Evolutionary conservation across 1,140 invertebrate genomes (phyloP), one percentile per base, ranked within the genome.

Genomic region (Hylaeus volcanicus): DNA sequence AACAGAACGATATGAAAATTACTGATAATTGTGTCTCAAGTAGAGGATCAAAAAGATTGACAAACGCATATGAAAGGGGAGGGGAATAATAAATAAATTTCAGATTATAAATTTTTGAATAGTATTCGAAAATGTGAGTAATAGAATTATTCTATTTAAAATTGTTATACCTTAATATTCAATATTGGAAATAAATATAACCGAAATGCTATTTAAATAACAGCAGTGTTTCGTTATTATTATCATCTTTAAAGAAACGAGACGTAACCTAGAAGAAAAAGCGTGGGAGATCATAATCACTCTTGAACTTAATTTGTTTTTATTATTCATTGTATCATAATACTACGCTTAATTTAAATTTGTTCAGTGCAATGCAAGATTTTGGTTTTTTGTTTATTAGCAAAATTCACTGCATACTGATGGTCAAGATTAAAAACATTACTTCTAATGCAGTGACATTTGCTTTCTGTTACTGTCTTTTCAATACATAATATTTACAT

Each of bases 401-500:
- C 37, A 61, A 53, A 63, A 4, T 6, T 41, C 45, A 63, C 53
- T 63, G 53, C 41, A 41, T n/a, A 45, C 41, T 48, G 26, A 41
- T 6, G 48, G 70, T 63, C 15, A 5, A 63, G 1, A 41, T 61
- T 64, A 78, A 72, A 72, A 70, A 55, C 45, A 26, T 41, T 12
- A 51, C 53, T n/a, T 45, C 63, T 26, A 15, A 71, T 55, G 48
- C 39, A 70, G 75, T 43, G 51, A 56, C 41, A 65, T 79, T 77
- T 68, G 37, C 37, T 68, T 45, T 26, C 41, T 6, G 39, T 48
- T 64, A 14, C 6, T 61, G 65, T 71, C n/a, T 26, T 48, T 55
- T 72, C 6, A n/a, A 73, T 73, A 73, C 8, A 68, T 51, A 76
- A 78, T 78, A 79, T 79, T 73, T 79, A 79, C 77, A 79, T 41